Conservation (phyloP, 2,113 vertebrate species). For the Psilopsiagon aurifrons region DNA sequence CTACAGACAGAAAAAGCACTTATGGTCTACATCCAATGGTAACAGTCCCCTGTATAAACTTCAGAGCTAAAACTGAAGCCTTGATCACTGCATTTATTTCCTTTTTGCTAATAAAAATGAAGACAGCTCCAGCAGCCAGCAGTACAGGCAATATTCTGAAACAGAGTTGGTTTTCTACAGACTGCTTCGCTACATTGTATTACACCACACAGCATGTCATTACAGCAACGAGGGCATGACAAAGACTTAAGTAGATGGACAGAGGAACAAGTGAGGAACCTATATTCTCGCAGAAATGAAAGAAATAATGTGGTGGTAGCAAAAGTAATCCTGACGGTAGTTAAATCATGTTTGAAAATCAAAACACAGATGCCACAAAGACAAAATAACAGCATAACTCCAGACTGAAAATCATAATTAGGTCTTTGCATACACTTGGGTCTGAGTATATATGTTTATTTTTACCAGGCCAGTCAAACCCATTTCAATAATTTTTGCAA, state of each 20-base stretch:
- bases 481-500: background rate
- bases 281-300: background rate
- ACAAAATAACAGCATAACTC: background rate
- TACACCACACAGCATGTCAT: background rate
- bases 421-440: background rate
- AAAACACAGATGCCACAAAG: background rate
- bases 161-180: background rate
- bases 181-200: background rate
- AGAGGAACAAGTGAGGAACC: background rate
- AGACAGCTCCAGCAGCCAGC: background rate
- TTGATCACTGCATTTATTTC: background rate
- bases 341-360: background rate
- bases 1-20: background rate
- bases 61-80: background rate
- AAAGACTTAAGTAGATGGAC: background rate
- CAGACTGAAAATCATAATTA: background rate
- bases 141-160: background rate
- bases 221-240: background rate
- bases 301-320: background rate
- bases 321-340: background rate
- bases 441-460: rapidly evolving
- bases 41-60: background rate
- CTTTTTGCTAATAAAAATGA: background rate
- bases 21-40: background rate
- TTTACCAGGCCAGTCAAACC: background rate